Evolutionary conservation across 2,797 vertebrate genomes (phyloP).

Genomic region (Darevskia nairensis): DNA sequence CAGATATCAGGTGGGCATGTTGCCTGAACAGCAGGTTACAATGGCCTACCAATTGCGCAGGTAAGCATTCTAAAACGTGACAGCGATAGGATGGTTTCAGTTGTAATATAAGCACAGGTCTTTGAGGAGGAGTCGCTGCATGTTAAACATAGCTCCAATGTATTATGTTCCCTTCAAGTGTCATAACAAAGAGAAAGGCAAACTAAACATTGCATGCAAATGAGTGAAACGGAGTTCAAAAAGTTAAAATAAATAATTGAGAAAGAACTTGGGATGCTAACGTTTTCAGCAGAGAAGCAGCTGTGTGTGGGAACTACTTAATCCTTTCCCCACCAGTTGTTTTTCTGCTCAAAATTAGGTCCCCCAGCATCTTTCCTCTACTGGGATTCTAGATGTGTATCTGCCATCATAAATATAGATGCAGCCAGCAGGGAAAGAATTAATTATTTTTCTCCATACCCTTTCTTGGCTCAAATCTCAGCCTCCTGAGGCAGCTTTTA

Average conservation of each 20-base stretch:
- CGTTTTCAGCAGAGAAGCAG: neutral
- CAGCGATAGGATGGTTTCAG: slow-evolving; percentile 11
- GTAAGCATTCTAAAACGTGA: neutral
- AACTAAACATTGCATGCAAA: neutral
- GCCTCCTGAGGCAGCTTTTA: neutral
- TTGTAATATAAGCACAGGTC: slow-evolving; percentile 7
- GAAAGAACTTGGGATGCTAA: neutral
- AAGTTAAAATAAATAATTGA: neutral
- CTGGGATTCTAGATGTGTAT: neutral
- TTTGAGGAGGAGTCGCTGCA: neutral
- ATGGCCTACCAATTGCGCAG: neutral
- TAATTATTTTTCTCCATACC: neutral
- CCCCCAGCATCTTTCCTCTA: neutral
- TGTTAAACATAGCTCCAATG: neutral
- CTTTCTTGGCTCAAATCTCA: too few species aligned
- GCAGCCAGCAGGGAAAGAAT: neutral
- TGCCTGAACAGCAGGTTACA: neutral
- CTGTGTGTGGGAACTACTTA: too few species aligned
- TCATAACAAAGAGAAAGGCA: neutral
- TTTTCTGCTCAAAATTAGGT: neutral
- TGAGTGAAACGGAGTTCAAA: neutral
- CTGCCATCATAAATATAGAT: neutral
- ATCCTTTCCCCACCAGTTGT: neutral
- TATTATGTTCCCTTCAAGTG: neutral
- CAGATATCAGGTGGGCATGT: neutral